Base-by-base conservation (phyloP, 1,140 invertebrate species). In the Drosophila baimaii region DNA sequence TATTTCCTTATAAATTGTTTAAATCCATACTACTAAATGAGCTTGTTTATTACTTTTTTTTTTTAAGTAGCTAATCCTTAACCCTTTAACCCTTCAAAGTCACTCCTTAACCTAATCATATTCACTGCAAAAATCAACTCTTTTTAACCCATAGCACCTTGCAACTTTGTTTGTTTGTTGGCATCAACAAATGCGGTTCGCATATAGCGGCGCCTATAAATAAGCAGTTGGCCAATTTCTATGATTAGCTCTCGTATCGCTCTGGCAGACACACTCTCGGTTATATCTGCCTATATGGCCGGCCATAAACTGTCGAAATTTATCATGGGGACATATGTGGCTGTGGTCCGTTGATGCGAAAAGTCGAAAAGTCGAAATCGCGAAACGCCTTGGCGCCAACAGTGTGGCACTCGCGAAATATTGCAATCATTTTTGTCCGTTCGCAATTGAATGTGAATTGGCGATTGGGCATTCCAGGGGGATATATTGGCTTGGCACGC, bases 351-450 rank as follows among this genome's bases (percentile, higher is more conserved):
- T 21, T 58, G 37, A 73, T 43, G 68, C 66, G 54, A 59, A 46
- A 44, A 51, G 55, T 57, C 61, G 46, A 59, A 72, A 79, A n/a
- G n/a, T n/a, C n/a, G 56, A 51, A 35, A 33, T 33, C 55, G 65
- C 58, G 52, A 63, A 79, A 76, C 79, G 83, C 83, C 85, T 91
- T 91, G 90, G 90, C 90, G 90, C 90, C 90, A 89, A 78, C 78
- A n/a, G n/a, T 82, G 72, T 89, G 86, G 90, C 86, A 91, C 73
- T 81, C 41, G 74, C 80, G 65, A 81, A 69, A 83, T 80, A 91
- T 89, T 79, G 81, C 81, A 90, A 83, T 79, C 70, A 91, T 91
- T 84, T 90, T 62, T 81, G n/a, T 79, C 65, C 62, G 69, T 71
- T 66, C 54, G 61, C 83, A 84, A 89, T 90, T 64, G 70, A 81